Percentiles rank a stretch among this genome's conserved stretches.
phyloP scores from a whole-genome alignment of 2,888 invertebrate genomes.

The Caenorhabditis plicata region DNA sequence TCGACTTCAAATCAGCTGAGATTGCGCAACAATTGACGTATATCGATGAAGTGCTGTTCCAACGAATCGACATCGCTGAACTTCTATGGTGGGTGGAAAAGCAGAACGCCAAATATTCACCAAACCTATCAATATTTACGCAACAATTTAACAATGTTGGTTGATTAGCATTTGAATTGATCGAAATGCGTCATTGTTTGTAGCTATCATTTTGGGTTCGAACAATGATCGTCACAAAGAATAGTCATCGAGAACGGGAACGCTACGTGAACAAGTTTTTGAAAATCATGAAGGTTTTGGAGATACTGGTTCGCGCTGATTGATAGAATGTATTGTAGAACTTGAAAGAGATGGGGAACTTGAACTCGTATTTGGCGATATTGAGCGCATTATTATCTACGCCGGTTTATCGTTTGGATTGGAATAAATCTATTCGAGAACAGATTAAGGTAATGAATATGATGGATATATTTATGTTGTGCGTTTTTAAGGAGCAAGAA shows the following conservation, averaged over 20 bases:
- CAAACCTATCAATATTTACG: conserved; percentile 92
- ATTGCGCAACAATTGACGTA: conserved; percentile 98
- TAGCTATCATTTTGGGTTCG: conserved; percentile 74
- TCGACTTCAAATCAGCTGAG: conserved; percentile 82
- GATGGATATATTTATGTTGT: background rate
- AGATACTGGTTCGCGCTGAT: too few species aligned
- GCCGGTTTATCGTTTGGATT: conserved; percentile 79
- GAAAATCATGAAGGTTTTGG: conserved; percentile 86
- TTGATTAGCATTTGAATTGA: background rate
- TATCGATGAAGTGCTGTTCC: conserved; percentile 89
- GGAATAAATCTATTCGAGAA: conserved; percentile 69
- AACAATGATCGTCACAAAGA: conserved; percentile 85
- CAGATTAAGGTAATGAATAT: conserved; percentile 20
- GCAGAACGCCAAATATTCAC: conserved; percentile 93
- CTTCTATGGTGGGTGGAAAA: conserved; percentile 95
- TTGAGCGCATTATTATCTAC: conserved; percentile 95
- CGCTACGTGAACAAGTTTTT: conserved; percentile 79
- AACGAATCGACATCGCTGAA: conserved; percentile 91
- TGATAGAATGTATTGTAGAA: conserved; percentile 70
- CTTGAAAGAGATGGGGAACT: conserved; percentile 92
- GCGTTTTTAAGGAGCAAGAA: conserved; percentile 74
- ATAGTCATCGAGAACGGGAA: conserved; percentile 91
- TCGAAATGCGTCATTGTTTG: conserved; percentile 6
- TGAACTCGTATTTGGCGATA: conserved; percentile 94
- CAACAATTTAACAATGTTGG: conserved; percentile 89